Conservation (phyloP, 2,888 invertebrate genomes). For the Acanthopleura granulata region DNA sequence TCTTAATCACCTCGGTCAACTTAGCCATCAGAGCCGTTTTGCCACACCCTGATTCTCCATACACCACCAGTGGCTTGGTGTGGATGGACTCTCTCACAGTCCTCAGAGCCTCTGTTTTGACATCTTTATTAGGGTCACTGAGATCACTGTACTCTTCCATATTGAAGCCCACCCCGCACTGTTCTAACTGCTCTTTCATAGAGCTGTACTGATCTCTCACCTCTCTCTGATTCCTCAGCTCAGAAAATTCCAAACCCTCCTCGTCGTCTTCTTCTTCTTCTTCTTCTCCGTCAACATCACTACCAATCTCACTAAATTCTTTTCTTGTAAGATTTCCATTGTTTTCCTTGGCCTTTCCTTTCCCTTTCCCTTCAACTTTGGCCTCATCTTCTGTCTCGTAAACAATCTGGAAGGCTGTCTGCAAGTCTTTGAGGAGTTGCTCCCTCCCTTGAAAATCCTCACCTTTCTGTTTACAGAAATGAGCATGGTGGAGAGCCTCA, state of each 20-base stretch:
- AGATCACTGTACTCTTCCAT: conserved; percentile 10
- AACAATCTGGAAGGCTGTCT: conserved; percentile 1
- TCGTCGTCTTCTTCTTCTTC: not conserved
- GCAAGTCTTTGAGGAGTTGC: conserved; percentile 22
- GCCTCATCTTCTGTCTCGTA: not conserved
- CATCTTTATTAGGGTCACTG: conserved; percentile 35
- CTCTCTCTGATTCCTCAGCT: not conserved
- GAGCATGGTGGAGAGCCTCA: conserved; percentile 50
- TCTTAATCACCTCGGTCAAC: conserved; percentile 36
- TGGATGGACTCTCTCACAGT: conserved; percentile 28
- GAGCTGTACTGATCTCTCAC: not conserved
- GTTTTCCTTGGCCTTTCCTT: not conserved
- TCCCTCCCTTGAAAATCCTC: conserved; percentile 47
- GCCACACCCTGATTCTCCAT: conserved; percentile 58
- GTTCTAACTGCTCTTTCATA: not conserved
- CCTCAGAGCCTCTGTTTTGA: conserved; percentile 28
- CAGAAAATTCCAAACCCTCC: not conserved
- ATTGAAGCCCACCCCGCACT: not conserved
- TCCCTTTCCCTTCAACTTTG: not conserved
- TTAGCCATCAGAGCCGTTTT: conserved; percentile 59
- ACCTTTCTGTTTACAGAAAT: conserved; percentile 37
- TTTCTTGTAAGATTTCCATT: not conserved
- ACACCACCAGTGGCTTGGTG: conserved; percentile 45
- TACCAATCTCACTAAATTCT: too few relatives aligned
- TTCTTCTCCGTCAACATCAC: too few relatives aligned